phyloP scores from a whole-genome alignment of 2,888 invertebrate species.

The Tolmerus cingulatus region DNA sequence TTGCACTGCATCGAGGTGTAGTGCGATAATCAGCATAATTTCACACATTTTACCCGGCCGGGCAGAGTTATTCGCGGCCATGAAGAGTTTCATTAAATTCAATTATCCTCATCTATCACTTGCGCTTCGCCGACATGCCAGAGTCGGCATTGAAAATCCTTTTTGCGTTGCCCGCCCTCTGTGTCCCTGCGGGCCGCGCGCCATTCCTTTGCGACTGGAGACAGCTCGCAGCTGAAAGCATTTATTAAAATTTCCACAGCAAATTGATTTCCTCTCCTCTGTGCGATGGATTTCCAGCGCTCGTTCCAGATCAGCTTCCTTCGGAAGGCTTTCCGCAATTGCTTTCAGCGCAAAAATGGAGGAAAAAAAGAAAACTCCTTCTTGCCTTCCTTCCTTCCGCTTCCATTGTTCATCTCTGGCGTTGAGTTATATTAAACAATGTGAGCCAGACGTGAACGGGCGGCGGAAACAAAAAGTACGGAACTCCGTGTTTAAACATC shows the following conservation, averaged over 20 bases:
- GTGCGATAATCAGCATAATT: not conserved
- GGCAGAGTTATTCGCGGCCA: conserved; percentile 6
- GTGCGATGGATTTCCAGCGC: conserved; percentile 23
- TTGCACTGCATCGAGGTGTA: not conserved
- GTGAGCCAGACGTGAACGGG: not conserved
- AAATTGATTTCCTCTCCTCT: conserved; percentile 42
- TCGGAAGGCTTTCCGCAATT: conserved; percentile 31
- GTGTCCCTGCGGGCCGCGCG: not conserved
- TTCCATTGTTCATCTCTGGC: conserved; percentile 39
- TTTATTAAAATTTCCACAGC: conserved; percentile 43
- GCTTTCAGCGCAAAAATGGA: conserved; percentile 7
- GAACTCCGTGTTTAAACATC: conserved; percentile 43
- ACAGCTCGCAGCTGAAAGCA: conserved; percentile 32
- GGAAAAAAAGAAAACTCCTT: not conserved
- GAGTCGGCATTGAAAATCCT: not conserved
- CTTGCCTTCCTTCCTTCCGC: conserved; percentile 31
- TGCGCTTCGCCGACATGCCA: not conserved
- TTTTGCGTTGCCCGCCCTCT: not conserved
- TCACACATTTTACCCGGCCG: not conserved
- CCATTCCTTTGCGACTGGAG: not conserved
- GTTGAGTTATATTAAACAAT: conserved; percentile 43
- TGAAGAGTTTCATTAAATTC: conserved; percentile 26
- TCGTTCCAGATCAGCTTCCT: conserved; percentile 9
- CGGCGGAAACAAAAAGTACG: conserved; percentile 18
- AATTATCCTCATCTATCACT: conserved; percentile 38